phyloP scores from a whole-genome alignment of 2,888 invertebrate genomes.

The Netelia melanura region DNA sequence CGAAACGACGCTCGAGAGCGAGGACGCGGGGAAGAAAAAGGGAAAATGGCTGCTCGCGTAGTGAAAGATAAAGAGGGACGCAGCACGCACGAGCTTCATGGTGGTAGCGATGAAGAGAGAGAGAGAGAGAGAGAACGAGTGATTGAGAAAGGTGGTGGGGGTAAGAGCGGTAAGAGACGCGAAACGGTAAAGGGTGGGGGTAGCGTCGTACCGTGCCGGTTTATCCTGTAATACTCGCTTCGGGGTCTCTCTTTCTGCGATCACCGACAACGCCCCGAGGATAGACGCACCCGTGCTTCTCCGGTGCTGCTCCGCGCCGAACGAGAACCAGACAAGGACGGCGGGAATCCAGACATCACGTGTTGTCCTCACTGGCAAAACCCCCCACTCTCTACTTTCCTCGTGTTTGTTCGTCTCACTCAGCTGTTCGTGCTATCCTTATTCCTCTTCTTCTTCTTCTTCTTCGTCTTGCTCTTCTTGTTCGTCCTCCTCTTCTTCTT shows the following conservation, averaged over 20 bases:
- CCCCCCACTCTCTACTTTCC: slow-evolving; percentile 46
- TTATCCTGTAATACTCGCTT: slow-evolving; percentile 19
- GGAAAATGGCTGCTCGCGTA: slow-evolving; percentile 13
- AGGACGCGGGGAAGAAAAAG: slow-evolving; percentile 13
- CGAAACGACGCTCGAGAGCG: neutral
- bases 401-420: slow-evolving; percentile 27
- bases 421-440: slow-evolving; percentile 61
- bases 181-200: slow-evolving; percentile 18
- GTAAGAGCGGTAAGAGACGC: slow-evolving; percentile 17
- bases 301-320: neutral
- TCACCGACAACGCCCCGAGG: slow-evolving; percentile 24
- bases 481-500: slow-evolving; percentile 7
- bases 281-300: neutral
- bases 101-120: slow-evolving; percentile 18
- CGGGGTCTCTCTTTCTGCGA: slow-evolving; percentile 2
- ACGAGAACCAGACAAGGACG: slow-evolving; percentile 71
- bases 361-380: slow-evolving; percentile 67
- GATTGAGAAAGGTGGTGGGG: slow-evolving; percentile 7
- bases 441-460: slow-evolving; percentile 45
- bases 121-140: neutral
- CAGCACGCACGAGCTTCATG: neutral
- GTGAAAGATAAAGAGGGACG: slow-evolving; percentile 25
- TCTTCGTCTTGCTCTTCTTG: neutral
- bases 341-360: slow-evolving; percentile 78
- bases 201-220: slow-evolving; percentile 19